Evolutionary conservation across 2,113 vertebrate genomes (phyloP), one percentile per base, ranked within the genome.

Genomic region (Zeus faber): DNA sequence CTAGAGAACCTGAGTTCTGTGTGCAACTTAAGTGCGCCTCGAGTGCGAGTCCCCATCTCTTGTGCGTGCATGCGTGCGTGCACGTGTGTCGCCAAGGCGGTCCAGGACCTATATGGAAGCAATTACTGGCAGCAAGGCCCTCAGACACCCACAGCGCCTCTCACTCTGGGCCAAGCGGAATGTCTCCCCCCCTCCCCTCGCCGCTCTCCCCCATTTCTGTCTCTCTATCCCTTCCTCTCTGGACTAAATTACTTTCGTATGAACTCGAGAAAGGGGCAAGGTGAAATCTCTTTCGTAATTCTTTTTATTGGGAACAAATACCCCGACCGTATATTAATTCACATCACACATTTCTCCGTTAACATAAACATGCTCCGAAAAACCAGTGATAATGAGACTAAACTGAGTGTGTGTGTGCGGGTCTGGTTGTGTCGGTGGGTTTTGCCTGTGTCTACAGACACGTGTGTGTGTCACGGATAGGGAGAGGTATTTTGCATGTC

Each of bases 81-180:
- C 22, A 79, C 76, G 83, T 69, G 50, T 60, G 53, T 58, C 40
- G 83, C 80, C 65, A 62, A 74, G 86, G 80, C 57, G 65, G 87
- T 86, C 76, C 76, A 76, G 76, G 83, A 64, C 88, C 88, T 92
- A 88, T 93, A 95, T 95, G 92, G 93, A 97, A 95, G 89, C 91
- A 96, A 94, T 96, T 96, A 98, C 89, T 91, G 92, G 91, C 91
- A 91, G 73, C 57, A 50, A 84, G 86, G 79, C 82, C 84, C 87
- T 90, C 89, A 90, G 92, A 92, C 91, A 91, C 92, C 91, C 89
- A 92, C 88, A 58, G 72, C 79, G 91, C 85, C 74, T 90, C 92
- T 91, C 85, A 89, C 85, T 87, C 74, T 74, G 83, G 83, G 87
- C 91, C 86, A 80, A 91, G 72, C 86, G 81, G 81, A 90, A 90